Evolutionary conservation across 2,888 invertebrate species (phyloP).

Genomic region (Sinodicranocentrus sp.): DNA sequence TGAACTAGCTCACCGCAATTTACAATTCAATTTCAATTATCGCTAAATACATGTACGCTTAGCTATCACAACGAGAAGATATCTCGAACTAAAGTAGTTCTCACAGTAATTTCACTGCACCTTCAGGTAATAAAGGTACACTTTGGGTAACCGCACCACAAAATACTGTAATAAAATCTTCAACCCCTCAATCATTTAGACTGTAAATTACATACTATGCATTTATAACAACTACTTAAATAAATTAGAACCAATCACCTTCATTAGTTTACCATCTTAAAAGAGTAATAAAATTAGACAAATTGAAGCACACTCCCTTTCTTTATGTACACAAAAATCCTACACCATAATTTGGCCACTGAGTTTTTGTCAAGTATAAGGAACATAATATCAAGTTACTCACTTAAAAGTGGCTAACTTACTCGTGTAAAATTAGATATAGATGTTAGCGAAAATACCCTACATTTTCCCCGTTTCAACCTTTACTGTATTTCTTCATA

Average conservation of each 20-base stretch:
- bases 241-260: conserved; percentile 8
- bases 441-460: neutral
- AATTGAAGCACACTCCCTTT: conserved; percentile 10
- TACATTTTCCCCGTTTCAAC: neutral
- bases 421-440: neutral
- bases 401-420: too few relatives aligned
- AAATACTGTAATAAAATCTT: neutral
- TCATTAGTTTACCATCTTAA: neutral
- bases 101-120: too few relatives aligned
- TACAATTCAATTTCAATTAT: too few relatives aligned
- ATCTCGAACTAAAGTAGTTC: too few relatives aligned
- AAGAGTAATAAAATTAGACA: neutral
- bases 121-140: too few relatives aligned
- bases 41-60: too few relatives aligned
- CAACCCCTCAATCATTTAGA: conserved; percentile 5
- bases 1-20: too few relatives aligned
- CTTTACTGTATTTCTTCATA: conserved; percentile 50
- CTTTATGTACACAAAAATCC: neutral
- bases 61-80: too few relatives aligned
- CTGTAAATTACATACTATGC: conserved; percentile 2
- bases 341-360: conserved; percentile 37
- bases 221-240: neutral
- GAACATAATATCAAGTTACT: too few relatives aligned
- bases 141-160: too few relatives aligned
- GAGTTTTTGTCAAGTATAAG: conserved; percentile 15